Base-by-base conservation (phyloP, 2,888 invertebrate genomes). In the Flexamia atlantica region DNA sequence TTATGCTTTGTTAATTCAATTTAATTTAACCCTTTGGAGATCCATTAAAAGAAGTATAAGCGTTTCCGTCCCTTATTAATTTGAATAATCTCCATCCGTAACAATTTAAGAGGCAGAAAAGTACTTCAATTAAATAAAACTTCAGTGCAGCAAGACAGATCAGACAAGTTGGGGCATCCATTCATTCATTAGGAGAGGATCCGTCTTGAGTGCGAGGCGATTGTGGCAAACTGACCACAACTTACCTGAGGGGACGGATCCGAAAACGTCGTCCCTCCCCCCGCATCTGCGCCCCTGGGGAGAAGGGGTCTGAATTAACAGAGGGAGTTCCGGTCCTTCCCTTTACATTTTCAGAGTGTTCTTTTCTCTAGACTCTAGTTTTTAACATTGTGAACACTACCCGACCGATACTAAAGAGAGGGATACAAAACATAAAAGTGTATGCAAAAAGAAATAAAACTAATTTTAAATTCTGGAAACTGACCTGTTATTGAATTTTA, bases 191-290 rank as follows among this genome's bases (percentile, higher is more conserved):
- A 68, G 1, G 30, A 32, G 68, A 32, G n/a, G 20, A 68, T 68
- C 68, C 32, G 68, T 68, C 68, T 68, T 68, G 5, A 25, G 60
- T 23, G 60, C 3, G n/a, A 10, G 30, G 10, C 68, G 20, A 30
- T 17, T 30, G 68, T 68, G 68, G 53, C 20, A 30, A 68, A 68
- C 68, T 68, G 53, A 53, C 53, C 53, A 9, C 53, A 23, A 53
- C 53, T 68, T 23, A 68, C 68, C 68, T 68, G 68, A 28, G 68
- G 68, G 68, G 68, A 68, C 68, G 23, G 60, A 32, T 68, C 68
- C 68, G 12, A 17, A 46, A 46, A 10, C 14, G 14, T 17, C 14
- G 2, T 17, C 46, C 17, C 46, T 46, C 46, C 46, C 46, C 46
- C 46, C 46, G 36, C 46, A 14, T 17, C 46, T 3, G 46, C 46